Evolutionary conservation across 1,140 invertebrate genomes (phyloP), one percentile per base, ranked within the genome.

Genomic region (Cephus cinctus): DNA sequence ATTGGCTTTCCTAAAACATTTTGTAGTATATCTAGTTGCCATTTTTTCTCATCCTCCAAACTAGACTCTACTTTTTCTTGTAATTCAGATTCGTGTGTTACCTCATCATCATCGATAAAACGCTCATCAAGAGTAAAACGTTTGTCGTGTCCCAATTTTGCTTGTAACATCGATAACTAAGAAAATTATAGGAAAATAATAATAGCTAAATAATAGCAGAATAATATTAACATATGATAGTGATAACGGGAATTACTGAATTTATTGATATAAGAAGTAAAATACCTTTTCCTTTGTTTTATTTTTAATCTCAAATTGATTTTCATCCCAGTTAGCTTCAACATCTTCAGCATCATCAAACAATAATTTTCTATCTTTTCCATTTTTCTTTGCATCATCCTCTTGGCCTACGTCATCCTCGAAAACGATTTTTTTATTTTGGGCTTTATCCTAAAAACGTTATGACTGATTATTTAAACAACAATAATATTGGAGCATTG

Each of bases 391-490:
- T n/a, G n/a, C n/a, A 31, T 42, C 5, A 30, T 25, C 35, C 22
- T 63, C 9, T 16, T 45, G 52, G 8, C 64, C 55, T 47, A 77
- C 66, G 56, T 69, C 56, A 47, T 83, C 79, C 56, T 77, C 70
- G 66, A 83, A 83, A 57, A 78, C 64, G 38, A 83, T 75, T 70
- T 81, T 84, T 25, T 82, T 82, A 51, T 77, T 79, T 39, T 39
- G 51, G n/a, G 16, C 48, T 50, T 47, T 63, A 63, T 82, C 78
- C 80, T 82, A 57, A 43, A 67, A 65, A 65, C 60, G 38, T 50
- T 47, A 54, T 34, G 52, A 31, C 50, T 48, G 39, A 47, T 5
- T 47, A 18, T 38, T 15, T 18, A 50, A 35, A 18, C 15, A 32
- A 27, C 36, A 21, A 21, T 11, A 22, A 41, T 36, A 21, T 5